phyloP scores from a whole-genome alignment of 1,140 invertebrate species.

The Anadara kagoshimensis region DNA sequence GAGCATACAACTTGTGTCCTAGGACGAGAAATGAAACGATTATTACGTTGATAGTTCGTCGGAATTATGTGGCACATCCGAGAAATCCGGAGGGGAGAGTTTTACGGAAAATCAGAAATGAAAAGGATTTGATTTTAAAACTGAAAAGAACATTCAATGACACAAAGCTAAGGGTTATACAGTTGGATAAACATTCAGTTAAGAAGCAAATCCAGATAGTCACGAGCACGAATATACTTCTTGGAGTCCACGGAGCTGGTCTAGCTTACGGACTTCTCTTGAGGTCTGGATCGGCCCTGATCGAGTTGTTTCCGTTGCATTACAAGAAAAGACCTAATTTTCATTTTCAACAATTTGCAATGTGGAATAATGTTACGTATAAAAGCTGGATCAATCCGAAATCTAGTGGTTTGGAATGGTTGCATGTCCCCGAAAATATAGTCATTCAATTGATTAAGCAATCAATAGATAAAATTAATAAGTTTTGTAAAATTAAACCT shows the following conservation, averaged over 20 bases:
- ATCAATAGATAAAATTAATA: no score
- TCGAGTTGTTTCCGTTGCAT: slow-evolving; percentile 82
- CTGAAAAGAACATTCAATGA: slow-evolving; percentile 9
- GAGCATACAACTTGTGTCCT: neutral
- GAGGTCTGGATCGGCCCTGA: slow-evolving; percentile 93
- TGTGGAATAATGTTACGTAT: slow-evolving; percentile 21
- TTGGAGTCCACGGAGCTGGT: slow-evolving; percentile 96
- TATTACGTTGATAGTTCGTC: slow-evolving; percentile 48
- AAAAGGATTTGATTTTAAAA: slow-evolving; percentile 38
- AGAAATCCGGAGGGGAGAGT: slow-evolving; percentile 46
- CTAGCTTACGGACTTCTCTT: slow-evolving; percentile 93
- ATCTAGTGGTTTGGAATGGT: no score
- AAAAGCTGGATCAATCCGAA: slow-evolving; percentile 14
- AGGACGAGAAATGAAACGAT: neutral
- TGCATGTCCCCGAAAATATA: no score
- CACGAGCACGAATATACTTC: slow-evolving; percentile 88
- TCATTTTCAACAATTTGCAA: slow-evolving; percentile 29
- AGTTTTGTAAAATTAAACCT: no score
- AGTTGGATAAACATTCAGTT: slow-evolving; percentile 36
- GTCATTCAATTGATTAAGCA: no score
- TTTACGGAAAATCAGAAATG: slow-evolving; percentile 41
- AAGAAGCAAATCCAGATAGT: slow-evolving; percentile 38
- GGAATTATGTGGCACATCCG: slow-evolving; percentile 53
- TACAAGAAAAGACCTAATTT: slow-evolving; percentile 14
- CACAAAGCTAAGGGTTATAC: slow-evolving; percentile 17